Conservation (phyloP, 30 jellyfish, hydroid and myxozoan genomes). For the Turritopsis rubra region DNA sequence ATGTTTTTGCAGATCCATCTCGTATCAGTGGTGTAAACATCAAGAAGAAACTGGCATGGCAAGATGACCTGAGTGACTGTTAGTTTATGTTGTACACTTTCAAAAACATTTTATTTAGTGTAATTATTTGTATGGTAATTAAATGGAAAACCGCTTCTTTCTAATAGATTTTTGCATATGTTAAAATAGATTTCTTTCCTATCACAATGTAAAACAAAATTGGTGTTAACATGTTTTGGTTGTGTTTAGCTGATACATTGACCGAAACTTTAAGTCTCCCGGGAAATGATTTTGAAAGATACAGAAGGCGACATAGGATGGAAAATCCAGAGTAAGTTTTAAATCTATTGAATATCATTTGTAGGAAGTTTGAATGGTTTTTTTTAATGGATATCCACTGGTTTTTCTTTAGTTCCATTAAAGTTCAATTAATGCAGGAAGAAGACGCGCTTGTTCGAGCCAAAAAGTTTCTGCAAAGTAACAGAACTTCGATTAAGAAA, state of each 20-base stretch:
- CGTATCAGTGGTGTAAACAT: background rate
- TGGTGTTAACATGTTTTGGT: too few relatives aligned
- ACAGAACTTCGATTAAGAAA: background rate
- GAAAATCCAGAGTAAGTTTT: background rate
- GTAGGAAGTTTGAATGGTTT: background rate
- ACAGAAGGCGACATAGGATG: background rate
- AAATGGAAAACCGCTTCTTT: too few relatives aligned
- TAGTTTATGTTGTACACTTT: background rate
- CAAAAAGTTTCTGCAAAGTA: conserved; percentile 11
- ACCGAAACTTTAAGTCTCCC: conserved; percentile 4
- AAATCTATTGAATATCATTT: background rate
- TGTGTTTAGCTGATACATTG: conserved; percentile 3
- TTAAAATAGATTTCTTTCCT: too few relatives aligned
- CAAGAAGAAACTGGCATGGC: background rate
- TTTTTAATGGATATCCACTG: background rate
- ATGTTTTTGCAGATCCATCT: background rate
- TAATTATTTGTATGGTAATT: background rate
- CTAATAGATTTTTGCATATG: too few relatives aligned
- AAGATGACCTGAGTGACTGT: background rate
- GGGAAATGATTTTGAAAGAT: background rate
- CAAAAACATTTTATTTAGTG: too few relatives aligned
- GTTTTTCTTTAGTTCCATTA: background rate
- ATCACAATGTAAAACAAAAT: too few relatives aligned
- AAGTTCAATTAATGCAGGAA: conserved; percentile 7
- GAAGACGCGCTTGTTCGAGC: conserved; percentile 21